Evolutionary conservation across 2,797 vertebrate genomes (phyloP).

Genomic region (Periophthalmus magnuspinnatus): DNA sequence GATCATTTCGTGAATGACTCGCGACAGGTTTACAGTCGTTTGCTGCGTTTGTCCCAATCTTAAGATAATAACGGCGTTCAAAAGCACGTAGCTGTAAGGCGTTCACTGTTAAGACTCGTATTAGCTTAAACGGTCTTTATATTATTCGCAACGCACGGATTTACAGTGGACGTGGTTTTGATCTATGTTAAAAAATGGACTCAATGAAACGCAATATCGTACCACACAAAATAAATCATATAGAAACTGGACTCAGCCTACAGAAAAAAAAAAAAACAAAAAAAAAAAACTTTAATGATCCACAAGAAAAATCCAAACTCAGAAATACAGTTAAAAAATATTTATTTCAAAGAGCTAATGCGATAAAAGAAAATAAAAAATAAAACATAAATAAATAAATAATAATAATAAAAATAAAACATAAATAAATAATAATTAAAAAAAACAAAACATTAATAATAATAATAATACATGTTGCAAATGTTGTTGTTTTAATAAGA

Average conservation of each 20-base stretch:
- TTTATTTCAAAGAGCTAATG: no score
- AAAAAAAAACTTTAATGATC: neutral
- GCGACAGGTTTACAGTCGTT: slow-evolving; percentile 33
- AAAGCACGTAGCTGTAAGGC: neutral
- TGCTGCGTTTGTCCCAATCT: slow-evolving; percentile 4
- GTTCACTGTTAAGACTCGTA: slow-evolving; percentile 4
- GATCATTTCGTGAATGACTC: slow-evolving; percentile 19
- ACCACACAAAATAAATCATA: no score
- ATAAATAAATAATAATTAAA: no score
- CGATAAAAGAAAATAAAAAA: no score
- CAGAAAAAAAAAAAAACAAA: no score
- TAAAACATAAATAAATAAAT: no score
- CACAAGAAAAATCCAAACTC: neutral
- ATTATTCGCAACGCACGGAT: neutral
- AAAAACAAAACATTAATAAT: no score
- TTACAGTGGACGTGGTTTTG: neutral
- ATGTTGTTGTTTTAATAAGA: no score
- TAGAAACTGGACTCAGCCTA: no score
- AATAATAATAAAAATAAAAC: no score
- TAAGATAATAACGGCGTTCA: neutral
- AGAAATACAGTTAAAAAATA: neutral
- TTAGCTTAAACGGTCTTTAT: slow-evolving; percentile 2
- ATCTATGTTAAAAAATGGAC: slow-evolving; percentile 8
- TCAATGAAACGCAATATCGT: no score
- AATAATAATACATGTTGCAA: no score